Evolutionary conservation across 1,140 invertebrate species (phyloP), one percentile per base, ranked within the genome.

Genomic region (Rhagoletis zephyria): DNA sequence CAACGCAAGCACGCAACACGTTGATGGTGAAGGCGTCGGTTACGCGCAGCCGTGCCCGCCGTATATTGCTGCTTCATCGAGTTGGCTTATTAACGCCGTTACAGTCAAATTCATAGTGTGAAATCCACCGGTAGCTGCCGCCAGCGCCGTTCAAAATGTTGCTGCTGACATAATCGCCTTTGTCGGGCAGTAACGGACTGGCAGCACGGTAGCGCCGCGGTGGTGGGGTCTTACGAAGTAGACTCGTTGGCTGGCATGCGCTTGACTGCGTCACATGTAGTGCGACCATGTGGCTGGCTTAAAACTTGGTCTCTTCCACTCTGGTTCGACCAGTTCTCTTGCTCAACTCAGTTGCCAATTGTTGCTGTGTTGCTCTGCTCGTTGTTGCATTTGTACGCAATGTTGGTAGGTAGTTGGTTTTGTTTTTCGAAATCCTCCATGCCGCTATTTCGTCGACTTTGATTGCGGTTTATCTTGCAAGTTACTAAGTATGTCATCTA

Each of bases 91-190:
- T 30, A 30, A 7, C 51, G 16, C 5, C 12, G 1, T 63, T n/a
- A 16, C 61, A 4, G 4, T 63, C 7, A 9, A 63, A 30, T 30
- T 63, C 9, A 14, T 40, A n/a, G 74, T 81, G 74, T 59, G 45
- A 59, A 81, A 81, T 81, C 45, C 48, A 81, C 74, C 74, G 51
- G 48, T 81, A 81, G 74, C 74, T 7, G 48, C 16, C 48, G 74
- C n/a, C 30, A 30, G 30, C 30, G 30, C 30, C 30, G 45, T 10
- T 56, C 48, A 56, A 56, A 3, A 30, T 48, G 42, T 56, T 77
- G 70, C 48, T 42, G 51, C 48, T 81, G 74, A 81, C 74, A 81
- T 81, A 81, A 81, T 81, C 48, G n/a, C 74, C 74, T 56, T 81
- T 81, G 48, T 81, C 74, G 48, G 70, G 6, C 30, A 30, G 30